Evolutionary conservation across 2,888 invertebrate species (phyloP).

Genomic region (Belgica antarctica): DNA sequence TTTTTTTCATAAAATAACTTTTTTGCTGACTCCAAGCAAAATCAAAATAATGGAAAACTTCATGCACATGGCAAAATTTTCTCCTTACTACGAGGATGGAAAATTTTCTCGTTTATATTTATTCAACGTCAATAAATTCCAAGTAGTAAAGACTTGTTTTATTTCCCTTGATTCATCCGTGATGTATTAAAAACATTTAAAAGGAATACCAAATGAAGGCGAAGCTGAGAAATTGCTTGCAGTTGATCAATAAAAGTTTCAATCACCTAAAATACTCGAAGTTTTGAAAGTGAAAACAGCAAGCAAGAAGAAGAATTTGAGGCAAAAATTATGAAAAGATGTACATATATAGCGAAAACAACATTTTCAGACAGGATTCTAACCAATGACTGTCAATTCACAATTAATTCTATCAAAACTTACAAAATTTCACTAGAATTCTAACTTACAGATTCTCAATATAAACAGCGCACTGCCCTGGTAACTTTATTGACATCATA

Average conservation of each 20-base stretch:
- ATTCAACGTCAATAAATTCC: conserved; percentile 41
- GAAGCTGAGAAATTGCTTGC: background rate
- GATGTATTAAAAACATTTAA: background rate
- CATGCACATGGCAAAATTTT: conserved; percentile 17
- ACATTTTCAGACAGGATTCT: too few species aligned
- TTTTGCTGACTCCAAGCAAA: conserved; percentile 34
- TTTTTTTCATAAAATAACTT: conserved; percentile 37
- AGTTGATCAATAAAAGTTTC: background rate
- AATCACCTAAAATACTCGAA: background rate
- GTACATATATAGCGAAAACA: too few species aligned
- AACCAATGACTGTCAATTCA: too few species aligned
- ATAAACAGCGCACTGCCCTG: too few species aligned
- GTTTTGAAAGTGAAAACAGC: too few species aligned
- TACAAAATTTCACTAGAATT: too few species aligned
- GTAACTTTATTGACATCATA: too few species aligned
- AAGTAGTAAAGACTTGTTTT: conserved; percentile 32
- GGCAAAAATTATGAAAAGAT: too few species aligned
- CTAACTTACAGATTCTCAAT: too few species aligned
- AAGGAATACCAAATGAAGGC: background rate
- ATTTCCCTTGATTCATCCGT: conserved; percentile 2
- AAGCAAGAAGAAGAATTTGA: too few species aligned
- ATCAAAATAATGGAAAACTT: conserved; percentile 21
- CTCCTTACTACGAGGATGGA: conserved; percentile 25
- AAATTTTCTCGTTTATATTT: conserved; percentile 39
- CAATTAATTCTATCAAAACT: too few species aligned